Conservation (phyloP, 2,888 invertebrate species). For the Osedax fenrisi region DNA sequence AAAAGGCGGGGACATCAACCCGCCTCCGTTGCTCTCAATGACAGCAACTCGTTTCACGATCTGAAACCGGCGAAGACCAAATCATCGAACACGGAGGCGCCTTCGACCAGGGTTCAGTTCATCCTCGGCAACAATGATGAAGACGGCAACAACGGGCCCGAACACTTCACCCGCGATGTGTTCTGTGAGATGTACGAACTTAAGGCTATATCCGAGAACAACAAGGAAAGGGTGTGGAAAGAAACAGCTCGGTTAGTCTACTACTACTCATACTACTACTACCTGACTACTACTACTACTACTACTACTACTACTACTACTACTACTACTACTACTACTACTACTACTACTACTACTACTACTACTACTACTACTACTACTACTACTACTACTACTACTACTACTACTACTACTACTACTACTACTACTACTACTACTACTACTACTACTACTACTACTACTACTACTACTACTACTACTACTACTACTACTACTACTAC, state of each 20-base stretch:
- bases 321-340: slow-evolving; percentile 33
- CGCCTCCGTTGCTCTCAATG: neutral
- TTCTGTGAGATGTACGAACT: slow-evolving; percentile 97
- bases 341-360: slow-evolving; percentile 33
- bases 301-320: slow-evolving; percentile 34
- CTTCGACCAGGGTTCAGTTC: slow-evolving; percentile 89
- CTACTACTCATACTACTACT: neutral
- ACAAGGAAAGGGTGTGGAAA: slow-evolving; percentile 81
- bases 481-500: slow-evolving; percentile 9
- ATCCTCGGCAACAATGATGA: slow-evolving; percentile 87
- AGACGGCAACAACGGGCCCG: slow-evolving; percentile 55
- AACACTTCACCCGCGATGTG: slow-evolving; percentile 69
- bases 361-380: slow-evolving; percentile 27
- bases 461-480: slow-evolving; percentile 24
- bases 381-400: slow-evolving; percentile 30
- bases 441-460: slow-evolving; percentile 30
- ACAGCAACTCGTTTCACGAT: neutral
- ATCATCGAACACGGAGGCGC: slow-evolving; percentile 50
- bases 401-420: slow-evolving; percentile 31
- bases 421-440: slow-evolving; percentile 29
- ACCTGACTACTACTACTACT: slow-evolving; percentile 32
- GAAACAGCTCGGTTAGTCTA: slow-evolving; percentile 70
- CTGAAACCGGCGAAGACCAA: neutral
- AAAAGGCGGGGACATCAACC: neutral
- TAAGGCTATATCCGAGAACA: slow-evolving; percentile 57